A percentile compares a stretch with the other conserved stretches of the same genome.
phyloP scores from a whole-genome alignment of 2,888 invertebrate species.

The Tetramorium bicarinatum region DNA sequence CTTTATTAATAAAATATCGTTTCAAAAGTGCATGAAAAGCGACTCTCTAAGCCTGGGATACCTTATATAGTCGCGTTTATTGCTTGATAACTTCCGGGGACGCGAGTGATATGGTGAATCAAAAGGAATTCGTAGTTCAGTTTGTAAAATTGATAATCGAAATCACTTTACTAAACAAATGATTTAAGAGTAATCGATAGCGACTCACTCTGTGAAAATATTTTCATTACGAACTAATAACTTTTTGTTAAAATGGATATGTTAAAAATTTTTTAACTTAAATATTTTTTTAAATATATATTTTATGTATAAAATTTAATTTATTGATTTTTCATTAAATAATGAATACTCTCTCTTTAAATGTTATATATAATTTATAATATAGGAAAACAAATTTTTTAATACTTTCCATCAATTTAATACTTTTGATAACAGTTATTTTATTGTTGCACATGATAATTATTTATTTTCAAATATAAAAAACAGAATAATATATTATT shows the following conservation, averaged over 20 bases:
- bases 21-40: not conserved
- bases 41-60: not conserved
- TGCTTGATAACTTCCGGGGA: not conserved
- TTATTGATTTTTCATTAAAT: not conserved
- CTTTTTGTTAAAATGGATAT: not conserved
- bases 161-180: not conserved
- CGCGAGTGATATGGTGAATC: not conserved
- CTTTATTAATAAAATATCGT: not conserved
- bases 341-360: not conserved
- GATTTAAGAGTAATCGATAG: not conserved
- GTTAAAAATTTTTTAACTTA: no score
- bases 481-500: not conserved
- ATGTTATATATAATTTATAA: not conserved
- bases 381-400: not conserved
- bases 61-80: not conserved
- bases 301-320: not conserved
- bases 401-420: not conserved
- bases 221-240: not conserved
- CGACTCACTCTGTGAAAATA: not conserved
- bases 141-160: constrained; percentile 15
- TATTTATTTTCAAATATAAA: not conserved
- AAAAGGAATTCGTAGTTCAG: not conserved
- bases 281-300: no score
- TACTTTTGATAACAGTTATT: not conserved
- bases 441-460: not conserved